Evolutionary conservation across 2,113 vertebrate species (phyloP).

Genomic region (Hyperopisus bebe): DNA sequence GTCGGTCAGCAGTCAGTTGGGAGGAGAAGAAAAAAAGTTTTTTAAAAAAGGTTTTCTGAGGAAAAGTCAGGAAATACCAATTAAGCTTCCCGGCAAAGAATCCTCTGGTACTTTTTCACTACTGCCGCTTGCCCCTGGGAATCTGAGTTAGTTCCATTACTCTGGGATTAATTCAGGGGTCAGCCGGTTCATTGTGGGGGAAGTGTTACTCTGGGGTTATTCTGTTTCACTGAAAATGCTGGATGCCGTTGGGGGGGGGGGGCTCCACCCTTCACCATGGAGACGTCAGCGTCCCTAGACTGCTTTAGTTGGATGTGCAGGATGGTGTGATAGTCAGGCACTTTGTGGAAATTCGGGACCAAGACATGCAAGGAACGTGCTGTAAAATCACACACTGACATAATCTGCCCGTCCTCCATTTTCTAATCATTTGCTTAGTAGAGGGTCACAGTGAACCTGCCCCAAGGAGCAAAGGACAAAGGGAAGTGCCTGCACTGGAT

Average conservation of each 20-base stretch:
- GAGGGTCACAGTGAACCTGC: not conserved
- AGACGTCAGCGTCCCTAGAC: not conserved
- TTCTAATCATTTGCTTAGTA: not conserved
- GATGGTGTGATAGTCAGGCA: not conserved
- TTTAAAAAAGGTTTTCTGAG: conserved; percentile 28
- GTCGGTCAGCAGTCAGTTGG: not conserved
- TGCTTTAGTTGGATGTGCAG: not conserved
- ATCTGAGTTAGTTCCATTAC: conserved; percentile 39
- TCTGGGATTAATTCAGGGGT: conserved; percentile 45
- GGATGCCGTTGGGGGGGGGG: not conserved
- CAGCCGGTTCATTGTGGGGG: not conserved
- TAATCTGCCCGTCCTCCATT: not conserved
- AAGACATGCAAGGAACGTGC: not conserved
- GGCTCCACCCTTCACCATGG: not conserved
- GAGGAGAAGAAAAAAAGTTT: not conserved
- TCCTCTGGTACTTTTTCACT: conserved; percentile 33
- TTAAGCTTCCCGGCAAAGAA: conserved; percentile 31
- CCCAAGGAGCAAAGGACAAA: not conserved
- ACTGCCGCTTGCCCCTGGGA: conserved; percentile 21
- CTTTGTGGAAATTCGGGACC: not conserved
- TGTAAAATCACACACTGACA: not conserved
- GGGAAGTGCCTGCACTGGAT: not conserved
- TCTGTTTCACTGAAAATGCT: not conserved
- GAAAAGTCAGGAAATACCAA: conserved; percentile 18
- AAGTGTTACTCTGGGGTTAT: not conserved